Conservation (phyloP, 2,113 vertebrate genomes). For the Lycocorax pyrrhopterus region DNA sequence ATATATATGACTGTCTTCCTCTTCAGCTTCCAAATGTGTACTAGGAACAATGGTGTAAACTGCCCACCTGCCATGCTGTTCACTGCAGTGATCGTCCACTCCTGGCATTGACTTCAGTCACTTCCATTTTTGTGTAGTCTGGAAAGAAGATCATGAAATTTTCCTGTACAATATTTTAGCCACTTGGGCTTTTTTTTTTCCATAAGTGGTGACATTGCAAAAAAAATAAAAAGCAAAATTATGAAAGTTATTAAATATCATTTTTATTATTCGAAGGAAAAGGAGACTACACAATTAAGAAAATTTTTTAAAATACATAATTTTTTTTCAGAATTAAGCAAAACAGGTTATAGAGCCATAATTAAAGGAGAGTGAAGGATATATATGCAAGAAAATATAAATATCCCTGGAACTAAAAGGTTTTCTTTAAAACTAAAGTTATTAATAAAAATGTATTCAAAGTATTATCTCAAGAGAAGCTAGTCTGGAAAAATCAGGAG, state of each 20-base stretch:
- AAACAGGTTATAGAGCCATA: neutral
- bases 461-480: neutral
- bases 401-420: neutral
- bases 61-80: accelerated
- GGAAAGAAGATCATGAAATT: neutral
- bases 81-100: neutral
- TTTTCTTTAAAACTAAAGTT: neutral
- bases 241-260: neutral
- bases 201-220: neutral
- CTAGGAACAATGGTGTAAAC: neutral
- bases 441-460: neutral
- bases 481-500: neutral
- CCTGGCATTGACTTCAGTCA: neutral
- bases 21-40: neutral
- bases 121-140: neutral
- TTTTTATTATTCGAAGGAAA: neutral
- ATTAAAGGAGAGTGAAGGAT: neutral
- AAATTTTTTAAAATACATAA: neutral
- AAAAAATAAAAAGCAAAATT: neutral
- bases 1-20: neutral
- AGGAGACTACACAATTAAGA: neutral
- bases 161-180: neutral
- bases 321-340: neutral
- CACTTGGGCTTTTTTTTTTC: neutral
- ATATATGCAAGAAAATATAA: neutral